Conservation (phyloP, 2,113 vertebrate genomes). For the Oryzias woworae region DNA sequence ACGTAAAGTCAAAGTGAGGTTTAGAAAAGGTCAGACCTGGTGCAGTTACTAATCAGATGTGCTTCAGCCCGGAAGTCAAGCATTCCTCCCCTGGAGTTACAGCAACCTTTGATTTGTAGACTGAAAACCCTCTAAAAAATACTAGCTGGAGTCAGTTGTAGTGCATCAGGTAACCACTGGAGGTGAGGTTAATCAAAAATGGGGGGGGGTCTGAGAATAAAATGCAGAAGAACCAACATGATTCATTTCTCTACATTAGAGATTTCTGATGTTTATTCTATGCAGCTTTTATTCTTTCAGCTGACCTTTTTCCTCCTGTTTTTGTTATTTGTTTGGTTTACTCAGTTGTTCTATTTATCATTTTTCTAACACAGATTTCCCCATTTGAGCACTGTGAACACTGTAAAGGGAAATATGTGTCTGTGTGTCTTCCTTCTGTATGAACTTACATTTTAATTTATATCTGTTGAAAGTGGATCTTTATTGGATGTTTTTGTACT, state of each 20-base stretch:
- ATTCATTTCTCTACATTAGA: conserved; percentile 61
- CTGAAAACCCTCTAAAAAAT: too few species aligned
- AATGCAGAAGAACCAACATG: neutral
- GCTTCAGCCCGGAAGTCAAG: too few species aligned
- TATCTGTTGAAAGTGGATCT: neutral
- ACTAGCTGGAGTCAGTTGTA: too few species aligned
- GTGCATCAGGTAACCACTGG: too few species aligned
- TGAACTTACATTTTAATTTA: conserved; percentile 1
- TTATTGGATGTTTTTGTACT: neutral
- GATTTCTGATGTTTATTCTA: conserved; percentile 37
- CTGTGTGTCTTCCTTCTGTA: conserved; percentile 13
- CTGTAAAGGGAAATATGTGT: conserved; percentile 32
- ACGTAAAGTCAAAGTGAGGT: too few species aligned
- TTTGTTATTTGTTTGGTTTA: conserved; percentile 21
- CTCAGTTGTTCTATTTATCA: conserved; percentile 5
- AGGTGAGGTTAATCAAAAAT: too few species aligned
- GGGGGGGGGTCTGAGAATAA: too few species aligned
- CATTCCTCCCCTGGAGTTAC: too few species aligned
- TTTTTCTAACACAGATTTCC: conserved; percentile 3
- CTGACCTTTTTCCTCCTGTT: conserved; percentile 8
- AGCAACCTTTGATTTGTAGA: too few species aligned
- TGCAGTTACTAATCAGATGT: too few species aligned
- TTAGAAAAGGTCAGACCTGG: too few species aligned
- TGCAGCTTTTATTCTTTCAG: conserved; percentile 44
- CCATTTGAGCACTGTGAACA: conserved; percentile 10